A percentile compares a stretch with the other conserved stretches of the same genome.
Conservation (phyloP, 2,113 vertebrate species). For the Poecilia latipinna region DNA sequence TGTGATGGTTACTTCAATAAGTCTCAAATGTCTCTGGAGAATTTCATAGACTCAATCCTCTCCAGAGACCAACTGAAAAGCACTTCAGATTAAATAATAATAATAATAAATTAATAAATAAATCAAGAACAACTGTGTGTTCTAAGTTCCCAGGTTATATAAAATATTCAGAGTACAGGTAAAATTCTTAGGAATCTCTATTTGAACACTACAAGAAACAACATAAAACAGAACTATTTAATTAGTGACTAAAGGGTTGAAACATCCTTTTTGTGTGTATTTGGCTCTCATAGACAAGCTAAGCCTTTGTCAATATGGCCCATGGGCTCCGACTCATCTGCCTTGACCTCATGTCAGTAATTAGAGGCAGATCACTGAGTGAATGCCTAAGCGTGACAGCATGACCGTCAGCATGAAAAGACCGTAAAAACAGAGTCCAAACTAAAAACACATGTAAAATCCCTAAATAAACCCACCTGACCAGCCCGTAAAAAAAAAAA, state of each 20-base stretch:
- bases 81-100: no score
- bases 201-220: no score
- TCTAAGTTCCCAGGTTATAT: no score
- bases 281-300: slow-evolving; percentile 5
- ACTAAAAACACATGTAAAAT: slow-evolving; percentile 38
- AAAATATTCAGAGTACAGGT: no score
- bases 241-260: no score
- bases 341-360: slow-evolving; percentile 62
- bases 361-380: slow-evolving; percentile 40
- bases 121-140: no score
- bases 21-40: background rate
- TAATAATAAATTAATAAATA: no score
- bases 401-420: slow-evolving; percentile 30
- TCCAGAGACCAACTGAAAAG: no score
- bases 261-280: no score
- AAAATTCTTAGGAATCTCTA: no score
- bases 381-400: background rate
- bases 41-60: no score
- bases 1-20: background rate
- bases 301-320: slow-evolving; percentile 25
- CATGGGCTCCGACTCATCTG: slow-evolving; percentile 33
- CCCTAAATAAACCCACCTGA: slow-evolving; percentile 29
- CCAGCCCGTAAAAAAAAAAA: slow-evolving; percentile 30
- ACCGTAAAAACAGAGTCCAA: slow-evolving; percentile 46
- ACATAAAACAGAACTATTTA: no score